Conservation (phyloP, 2,888 invertebrate genomes). For the Magallana nippona region DNA sequence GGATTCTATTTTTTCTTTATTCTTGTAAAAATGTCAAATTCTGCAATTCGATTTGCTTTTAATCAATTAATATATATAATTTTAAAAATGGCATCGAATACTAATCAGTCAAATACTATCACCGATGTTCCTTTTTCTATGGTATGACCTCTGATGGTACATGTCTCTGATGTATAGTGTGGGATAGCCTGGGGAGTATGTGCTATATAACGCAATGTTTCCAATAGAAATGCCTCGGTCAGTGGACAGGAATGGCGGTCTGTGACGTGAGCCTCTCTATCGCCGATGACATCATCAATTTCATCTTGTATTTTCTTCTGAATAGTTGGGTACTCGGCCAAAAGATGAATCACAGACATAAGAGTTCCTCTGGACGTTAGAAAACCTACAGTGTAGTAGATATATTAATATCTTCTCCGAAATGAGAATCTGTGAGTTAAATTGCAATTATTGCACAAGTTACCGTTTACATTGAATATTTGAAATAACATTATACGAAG, state of each 20-base stretch:
- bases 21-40: too few relatives aligned
- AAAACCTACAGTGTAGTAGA: not conserved
- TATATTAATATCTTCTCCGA: too few relatives aligned
- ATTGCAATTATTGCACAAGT: not conserved
- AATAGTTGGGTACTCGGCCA: not conserved
- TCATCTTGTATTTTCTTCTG: slow-evolving; percentile 3
- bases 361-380: not conserved
- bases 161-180: not conserved
- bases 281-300: not conserved
- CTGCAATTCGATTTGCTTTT: too few relatives aligned
- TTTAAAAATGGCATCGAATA: not conserved
- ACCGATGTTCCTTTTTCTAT: not conserved
- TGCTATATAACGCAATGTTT: not conserved
- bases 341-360: not conserved
- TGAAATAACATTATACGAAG: too few relatives aligned
- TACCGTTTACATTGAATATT: not conserved
- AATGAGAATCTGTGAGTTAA: too few relatives aligned
- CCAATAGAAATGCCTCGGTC: not conserved
- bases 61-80: too few relatives aligned
- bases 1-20: too few relatives aligned
- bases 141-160: not conserved
- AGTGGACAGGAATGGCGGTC: not conserved
- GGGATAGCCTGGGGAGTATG: not conserved
- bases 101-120: not conserved
- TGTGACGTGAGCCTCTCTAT: not conserved